Conservation (phyloP, 2,888 invertebrate species). For the Pollenia amentaria region DNA sequence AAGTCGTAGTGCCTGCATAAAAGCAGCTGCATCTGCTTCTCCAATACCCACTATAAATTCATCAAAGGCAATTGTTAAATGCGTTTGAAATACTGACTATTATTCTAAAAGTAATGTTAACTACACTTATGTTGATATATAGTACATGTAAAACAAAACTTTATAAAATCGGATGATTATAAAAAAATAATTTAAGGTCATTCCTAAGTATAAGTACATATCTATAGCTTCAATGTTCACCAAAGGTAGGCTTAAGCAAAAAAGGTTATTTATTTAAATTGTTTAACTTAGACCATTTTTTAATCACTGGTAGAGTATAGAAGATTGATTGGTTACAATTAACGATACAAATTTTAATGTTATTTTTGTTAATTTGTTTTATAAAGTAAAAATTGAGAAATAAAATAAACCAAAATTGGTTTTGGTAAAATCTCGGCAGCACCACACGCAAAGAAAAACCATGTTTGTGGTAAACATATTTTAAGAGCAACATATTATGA, state of each 20-base stretch:
- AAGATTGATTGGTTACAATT: slow-evolving; percentile 54
- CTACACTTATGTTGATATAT: slow-evolving; percentile 44
- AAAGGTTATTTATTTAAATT: not conserved
- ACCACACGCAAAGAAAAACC: too few species aligned
- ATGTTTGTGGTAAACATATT: too few species aligned
- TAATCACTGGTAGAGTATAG: slow-evolving; percentile 34
- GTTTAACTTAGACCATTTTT: not conserved
- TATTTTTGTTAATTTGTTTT: slow-evolving; percentile 50
- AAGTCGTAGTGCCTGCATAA: slow-evolving; percentile 84
- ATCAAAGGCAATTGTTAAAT: slow-evolving; percentile 67
- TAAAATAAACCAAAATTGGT: slow-evolving; percentile 48
- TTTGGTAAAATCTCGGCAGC: too few species aligned
- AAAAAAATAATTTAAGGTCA: too few species aligned
- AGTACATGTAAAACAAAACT: slow-evolving; percentile 39
- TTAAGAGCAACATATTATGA: too few species aligned
- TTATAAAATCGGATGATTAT: slow-evolving; percentile 36
- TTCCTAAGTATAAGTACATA: too few species aligned
- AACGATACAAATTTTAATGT: slow-evolving; percentile 47
- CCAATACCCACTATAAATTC: slow-evolving; percentile 61
- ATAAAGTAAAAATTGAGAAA: slow-evolving; percentile 47
- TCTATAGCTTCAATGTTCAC: too few species aligned
- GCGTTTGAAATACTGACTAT: slow-evolving; percentile 56
- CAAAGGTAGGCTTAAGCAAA: too few species aligned
- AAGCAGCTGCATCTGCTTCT: slow-evolving; percentile 63
- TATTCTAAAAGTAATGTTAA: slow-evolving; percentile 66